Evolutionary conservation across 2,888 invertebrate species (phyloP), one percentile per base, ranked within the genome.

Genomic region (Caenorhabditis sp.): DNA sequence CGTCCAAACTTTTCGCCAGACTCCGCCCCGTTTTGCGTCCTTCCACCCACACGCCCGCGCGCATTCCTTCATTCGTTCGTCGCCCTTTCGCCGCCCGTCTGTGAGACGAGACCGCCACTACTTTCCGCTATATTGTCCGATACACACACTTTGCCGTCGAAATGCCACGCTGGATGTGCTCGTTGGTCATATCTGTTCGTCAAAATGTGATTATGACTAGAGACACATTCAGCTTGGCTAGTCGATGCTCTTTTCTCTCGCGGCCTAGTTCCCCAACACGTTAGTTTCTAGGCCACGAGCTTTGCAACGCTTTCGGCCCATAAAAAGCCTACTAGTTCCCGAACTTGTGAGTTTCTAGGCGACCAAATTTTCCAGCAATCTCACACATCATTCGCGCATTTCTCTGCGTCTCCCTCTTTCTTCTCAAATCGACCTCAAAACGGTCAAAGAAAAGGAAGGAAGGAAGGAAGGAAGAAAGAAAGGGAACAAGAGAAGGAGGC

Each of bases 211-310:
- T 30, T 78, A 80, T 80, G 80, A 80, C 80, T 80, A 80, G 80
- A 80, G 80, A 80, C 80, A 80, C 80, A 80, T 80, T 80, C 80
- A 80, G 80, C 80, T 78, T 80, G 78, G 73, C 62, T 5, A 27
- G n/a, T 22, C 22, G 46, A n/a, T 55, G 20, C 27, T 65, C 24
- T 32, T 37, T 39, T 43, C 17, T 17, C 50, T 45, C n/a, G n/a
- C n/a, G n/a, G n/a, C n/a, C n/a, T n/a, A n/a, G n/a, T n/a, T 13
- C 35, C 35, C 35, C 2, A 13, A 13, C 35, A 13, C 13, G 6
- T 35, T 9, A 35, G 9, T 35, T n/a, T n/a, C n/a, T n/a, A n/a
- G n/a, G n/a, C n/a, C n/a, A n/a, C n/a, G n/a, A n/a, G n/a, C n/a
- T n/a, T n/a, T n/a, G n/a, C n/a, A n/a, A n/a, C n/a, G n/a, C n/a